Percentiles rank a stretch among this genome's conserved stretches.
These are phyloP conservation scores for Dryas iulia DNA, from an alignment of 1,140 invertebrate species.

Conservation along the genomic window DNA sequence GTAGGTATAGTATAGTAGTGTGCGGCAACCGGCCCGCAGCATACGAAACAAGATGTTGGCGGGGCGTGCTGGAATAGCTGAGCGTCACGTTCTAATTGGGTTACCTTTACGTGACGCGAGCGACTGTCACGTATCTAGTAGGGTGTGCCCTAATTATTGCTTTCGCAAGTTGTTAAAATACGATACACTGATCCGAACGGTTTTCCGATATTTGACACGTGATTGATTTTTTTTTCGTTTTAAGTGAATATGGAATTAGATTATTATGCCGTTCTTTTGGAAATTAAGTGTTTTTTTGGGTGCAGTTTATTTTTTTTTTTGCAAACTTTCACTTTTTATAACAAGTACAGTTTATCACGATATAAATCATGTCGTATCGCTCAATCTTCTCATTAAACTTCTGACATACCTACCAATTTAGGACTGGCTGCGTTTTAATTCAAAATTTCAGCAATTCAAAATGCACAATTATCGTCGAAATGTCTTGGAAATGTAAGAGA, in stretches of 20 bases:
- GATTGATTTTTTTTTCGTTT: not conserved
- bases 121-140: constrained; percentile 57
- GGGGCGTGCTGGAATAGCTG: constrained; percentile 61
- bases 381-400: constrained; percentile 1
- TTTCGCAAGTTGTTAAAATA: constrained; percentile 37
- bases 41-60: constrained; percentile 69
- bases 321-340: not conserved
- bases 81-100: constrained; percentile 76
- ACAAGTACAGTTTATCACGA: not conserved
- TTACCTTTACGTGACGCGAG: constrained; percentile 72
- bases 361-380: constrained; percentile 6
- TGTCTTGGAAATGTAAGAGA: constrained; percentile 21
- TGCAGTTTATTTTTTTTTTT: not conserved
- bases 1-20: constrained; percentile 70
- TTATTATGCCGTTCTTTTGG: not conserved
- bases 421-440: constrained; percentile 8
- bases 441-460: constrained; percentile 18
- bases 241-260: not conserved
- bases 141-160: constrained; percentile 74
- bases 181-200: not conserved
- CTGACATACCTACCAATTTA: constrained; percentile 20
- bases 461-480: constrained; percentile 30
- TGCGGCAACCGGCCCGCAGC: constrained; percentile 71
- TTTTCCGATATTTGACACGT: not conserved
- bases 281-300: not conserved